Base-by-base conservation (phyloP, 2,888 invertebrate genomes). In the Oithona nana region DNA sequence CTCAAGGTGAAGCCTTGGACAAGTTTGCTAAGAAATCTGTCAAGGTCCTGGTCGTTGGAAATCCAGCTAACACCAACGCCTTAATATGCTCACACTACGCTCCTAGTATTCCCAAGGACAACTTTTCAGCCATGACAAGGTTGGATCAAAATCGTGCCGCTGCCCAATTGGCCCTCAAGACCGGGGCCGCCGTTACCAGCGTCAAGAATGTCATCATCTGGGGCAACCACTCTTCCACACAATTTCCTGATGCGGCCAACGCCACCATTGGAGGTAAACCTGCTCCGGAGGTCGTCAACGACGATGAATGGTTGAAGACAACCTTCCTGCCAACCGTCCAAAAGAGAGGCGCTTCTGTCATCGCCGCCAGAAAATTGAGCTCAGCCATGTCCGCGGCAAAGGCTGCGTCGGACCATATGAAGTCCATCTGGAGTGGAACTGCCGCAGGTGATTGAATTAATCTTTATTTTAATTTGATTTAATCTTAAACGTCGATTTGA, bases 181-280 rank as follows among this genome's bases (percentile, higher is more conserved):
- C 50, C 16, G 61, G 63, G 4, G 26, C 55, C 22, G 65, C 57
- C 22, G 51, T 64, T n/a, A 80, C 81, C 65, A 79, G 83, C 70
- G 86, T 95, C 0, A 81, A 81, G 69, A 94, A 94, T 72, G 84
- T 93, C 20, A 85, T 93, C 65, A 97, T 99, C 73, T 99, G 98
- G 98, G 98, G 98, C 55, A 99, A 98, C 75, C 98, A 98, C 74
- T 97, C 97, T 0, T 88, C 92, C 3, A 99, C 98, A 8, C 97
- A 98, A 76, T 97, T 87, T 74, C 97, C 98, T 4, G 98, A 98
- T 77, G 85, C 86, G 0, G 78, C 80, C 29, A 83, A 86, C 26
- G 70, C 68, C 26, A 66, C 61, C n/a, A 82, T 82, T 2, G 75
- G 74, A 29, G 79, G 80, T 4, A 75, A 75, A 16, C 70, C 81